Conservation (phyloP, 2,888 invertebrate species). For the Pachycephus smyrnensis region DNA sequence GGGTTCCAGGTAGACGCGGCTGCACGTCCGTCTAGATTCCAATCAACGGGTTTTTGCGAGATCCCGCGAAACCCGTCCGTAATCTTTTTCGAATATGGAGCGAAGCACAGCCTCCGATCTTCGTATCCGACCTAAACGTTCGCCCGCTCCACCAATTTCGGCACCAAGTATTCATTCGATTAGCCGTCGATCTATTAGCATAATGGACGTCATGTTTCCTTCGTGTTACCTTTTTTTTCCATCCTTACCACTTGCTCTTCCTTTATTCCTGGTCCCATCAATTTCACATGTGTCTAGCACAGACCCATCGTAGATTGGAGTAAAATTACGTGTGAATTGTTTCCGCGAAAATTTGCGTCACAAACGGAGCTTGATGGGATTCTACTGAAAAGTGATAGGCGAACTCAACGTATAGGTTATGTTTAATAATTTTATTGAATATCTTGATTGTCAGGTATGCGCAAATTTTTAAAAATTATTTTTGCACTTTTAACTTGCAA, state of each 20-base stretch:
- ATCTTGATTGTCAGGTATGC: too few species aligned
- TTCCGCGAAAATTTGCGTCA: too few species aligned
- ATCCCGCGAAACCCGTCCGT: slow-evolving; percentile 27
- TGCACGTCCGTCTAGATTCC: slow-evolving; percentile 58
- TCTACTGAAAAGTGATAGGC: too few species aligned
- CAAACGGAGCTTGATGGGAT: too few species aligned
- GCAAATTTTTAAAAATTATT: too few species aligned
- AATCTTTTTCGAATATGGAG: slow-evolving; percentile 36
- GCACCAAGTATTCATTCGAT: slow-evolving; percentile 29
- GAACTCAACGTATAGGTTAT: too few species aligned
- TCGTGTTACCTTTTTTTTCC: slow-evolving; percentile 2
- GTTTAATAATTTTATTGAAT: too few species aligned
- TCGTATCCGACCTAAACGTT: slow-evolving; percentile 29
- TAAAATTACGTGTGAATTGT: too few species aligned
- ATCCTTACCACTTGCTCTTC: slow-evolving; percentile 49
- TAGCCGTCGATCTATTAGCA: slow-evolving; percentile 53
- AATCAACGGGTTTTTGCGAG: slow-evolving; percentile 58
- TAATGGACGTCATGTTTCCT: slow-evolving; percentile 46
- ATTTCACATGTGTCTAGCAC: too few species aligned
- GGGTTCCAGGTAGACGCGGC: slow-evolving; percentile 51
- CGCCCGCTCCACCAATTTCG: slow-evolving; percentile 20
- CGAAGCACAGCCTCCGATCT: slow-evolving; percentile 23
- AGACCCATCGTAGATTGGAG: too few species aligned
- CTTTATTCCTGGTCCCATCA: too few species aligned
- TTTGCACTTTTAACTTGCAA: too few species aligned